phyloP scores from a whole-genome alignment of 1,140 invertebrate species.

The Hesperophylax magnus region DNA sequence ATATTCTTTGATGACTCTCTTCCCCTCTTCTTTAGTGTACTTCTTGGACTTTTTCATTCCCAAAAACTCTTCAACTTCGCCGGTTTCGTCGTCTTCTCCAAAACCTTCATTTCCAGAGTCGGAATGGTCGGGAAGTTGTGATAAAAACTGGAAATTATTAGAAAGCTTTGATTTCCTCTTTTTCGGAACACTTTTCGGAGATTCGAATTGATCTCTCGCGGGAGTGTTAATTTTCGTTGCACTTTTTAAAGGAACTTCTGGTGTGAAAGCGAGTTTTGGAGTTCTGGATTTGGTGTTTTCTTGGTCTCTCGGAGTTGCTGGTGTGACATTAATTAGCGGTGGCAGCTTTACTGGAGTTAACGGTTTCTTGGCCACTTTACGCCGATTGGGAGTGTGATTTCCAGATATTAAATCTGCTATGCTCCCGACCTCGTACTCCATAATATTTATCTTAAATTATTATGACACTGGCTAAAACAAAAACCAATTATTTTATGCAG shows the following conservation, averaged over 20 bases:
- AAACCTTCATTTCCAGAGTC: slow-evolving; percentile 40
- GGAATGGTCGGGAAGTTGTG: slow-evolving; percentile 47
- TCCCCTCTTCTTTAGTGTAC: slow-evolving; percentile 21
- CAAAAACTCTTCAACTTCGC: slow-evolving; percentile 9
- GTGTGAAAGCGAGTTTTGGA: slow-evolving; percentile 45
- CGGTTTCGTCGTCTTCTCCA: slow-evolving; percentile 1
- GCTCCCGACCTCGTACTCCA: slow-evolving; percentile 56
- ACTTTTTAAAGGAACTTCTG: slow-evolving; percentile 14
- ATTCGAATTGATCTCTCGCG: slow-evolving; percentile 35
- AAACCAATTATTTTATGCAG: neutral
- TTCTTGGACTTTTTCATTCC: slow-evolving; percentile 31
- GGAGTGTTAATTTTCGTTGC: slow-evolving; percentile 22
- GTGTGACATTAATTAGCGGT: slow-evolving; percentile 43
- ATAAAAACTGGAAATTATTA: slow-evolving; percentile 54
- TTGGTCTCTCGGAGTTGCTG: slow-evolving; percentile 42
- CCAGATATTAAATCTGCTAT: slow-evolving; percentile 57
- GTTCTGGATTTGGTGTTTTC: slow-evolving; percentile 22
- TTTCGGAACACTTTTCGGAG: slow-evolving; percentile 34
- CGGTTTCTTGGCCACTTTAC: slow-evolving; percentile 30
- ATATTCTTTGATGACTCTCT: slow-evolving; percentile 51
- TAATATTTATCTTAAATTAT: slow-evolving; percentile 14
- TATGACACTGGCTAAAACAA: neutral
- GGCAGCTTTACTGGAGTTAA: slow-evolving; percentile 50
- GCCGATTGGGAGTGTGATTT: slow-evolving; percentile 49
- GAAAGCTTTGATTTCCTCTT: slow-evolving; percentile 47